Percentiles rank a stretch among this genome's conserved stretches.
Evolutionary conservation across 1,140 invertebrate species (phyloP).

Genomic region (Achatina immaculata): DNA sequence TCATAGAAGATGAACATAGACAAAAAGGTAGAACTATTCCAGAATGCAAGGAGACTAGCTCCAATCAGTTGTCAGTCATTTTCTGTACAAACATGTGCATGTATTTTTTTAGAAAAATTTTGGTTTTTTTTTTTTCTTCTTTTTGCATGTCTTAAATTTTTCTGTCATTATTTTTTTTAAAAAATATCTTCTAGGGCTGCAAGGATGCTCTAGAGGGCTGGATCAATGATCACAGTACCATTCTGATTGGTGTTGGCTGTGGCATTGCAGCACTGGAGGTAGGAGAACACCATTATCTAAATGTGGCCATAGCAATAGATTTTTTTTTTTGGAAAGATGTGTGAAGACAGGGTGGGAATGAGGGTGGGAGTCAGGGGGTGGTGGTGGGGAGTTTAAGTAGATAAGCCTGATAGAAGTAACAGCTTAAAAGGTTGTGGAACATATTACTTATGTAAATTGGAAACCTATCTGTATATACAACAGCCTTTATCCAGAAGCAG

Average conservation of each 20-base stretch:
- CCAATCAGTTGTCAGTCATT: too few species aligned
- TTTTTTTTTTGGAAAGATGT: neutral
- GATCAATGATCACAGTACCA: slow-evolving; percentile 50
- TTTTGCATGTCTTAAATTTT: too few species aligned
- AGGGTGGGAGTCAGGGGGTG: neutral
- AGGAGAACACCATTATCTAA: neutral
- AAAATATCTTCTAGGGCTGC: slow-evolving; percentile 60
- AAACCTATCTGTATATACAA: too few species aligned
- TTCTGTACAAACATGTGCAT: too few species aligned
- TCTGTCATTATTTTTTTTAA: too few species aligned
- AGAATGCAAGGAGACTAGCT: too few species aligned
- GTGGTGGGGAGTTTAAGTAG: neutral
- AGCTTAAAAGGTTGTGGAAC: neutral
- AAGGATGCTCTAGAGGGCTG: slow-evolving; percentile 48
- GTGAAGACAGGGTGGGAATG: too few species aligned
- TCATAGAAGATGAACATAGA: too few species aligned
- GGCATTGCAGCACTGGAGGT: slow-evolving; percentile 60
- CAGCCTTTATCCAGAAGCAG: too few species aligned
- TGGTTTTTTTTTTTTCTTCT: too few species aligned
- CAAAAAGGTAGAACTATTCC: too few species aligned
- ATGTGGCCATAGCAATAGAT: neutral
- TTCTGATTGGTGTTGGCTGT: slow-evolving; percentile 57
- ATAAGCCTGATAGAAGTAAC: neutral
- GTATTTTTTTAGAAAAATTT: too few species aligned
- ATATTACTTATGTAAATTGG: neutral